Percentiles rank a stretch among this genome's conserved stretches.
Evolutionary conservation across 2,797 vertebrate species (phyloP).

Genomic region (Phrynocephalus vlangalii): DNA sequence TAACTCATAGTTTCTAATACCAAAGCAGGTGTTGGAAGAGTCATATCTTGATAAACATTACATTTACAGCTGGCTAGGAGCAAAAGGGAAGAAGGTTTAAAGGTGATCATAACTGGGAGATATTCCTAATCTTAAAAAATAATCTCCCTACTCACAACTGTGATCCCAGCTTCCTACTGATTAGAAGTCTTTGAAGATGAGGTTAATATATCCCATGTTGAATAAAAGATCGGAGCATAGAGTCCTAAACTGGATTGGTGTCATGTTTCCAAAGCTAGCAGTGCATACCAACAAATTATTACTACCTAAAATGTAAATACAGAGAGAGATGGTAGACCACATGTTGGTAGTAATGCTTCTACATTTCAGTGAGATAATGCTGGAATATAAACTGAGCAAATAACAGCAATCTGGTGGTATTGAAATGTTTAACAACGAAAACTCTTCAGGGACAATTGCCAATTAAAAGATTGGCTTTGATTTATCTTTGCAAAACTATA

Average conservation of each 20-base stretch:
- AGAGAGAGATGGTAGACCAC: not conserved
- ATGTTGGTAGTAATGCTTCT: constrained; percentile 6
- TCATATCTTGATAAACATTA: not conserved
- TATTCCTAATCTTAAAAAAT: too few relatives aligned
- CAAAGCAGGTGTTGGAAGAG: not conserved
- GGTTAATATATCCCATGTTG: not conserved
- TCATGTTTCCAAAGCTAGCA: not conserved
- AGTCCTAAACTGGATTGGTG: not conserved
- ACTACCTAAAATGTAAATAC: not conserved
- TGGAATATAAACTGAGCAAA: not conserved
- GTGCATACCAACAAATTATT: not conserved
- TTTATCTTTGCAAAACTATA: not conserved
- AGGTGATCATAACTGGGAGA: not conserved
- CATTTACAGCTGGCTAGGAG: not conserved
- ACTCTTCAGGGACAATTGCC: not conserved
- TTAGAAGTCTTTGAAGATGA: not conserved
- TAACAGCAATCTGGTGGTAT: not conserved
- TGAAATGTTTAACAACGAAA: constrained; percentile 24
- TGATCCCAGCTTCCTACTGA: not conserved
- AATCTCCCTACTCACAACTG: too few relatives aligned
- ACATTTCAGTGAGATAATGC: constrained; percentile 21
- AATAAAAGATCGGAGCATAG: not conserved
- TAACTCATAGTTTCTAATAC: not conserved
- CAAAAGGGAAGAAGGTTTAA: not conserved
- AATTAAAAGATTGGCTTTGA: constrained; percentile 25